Conservation (phyloP, 2,797 vertebrate genomes). For the Scolopax rusticola region DNA sequence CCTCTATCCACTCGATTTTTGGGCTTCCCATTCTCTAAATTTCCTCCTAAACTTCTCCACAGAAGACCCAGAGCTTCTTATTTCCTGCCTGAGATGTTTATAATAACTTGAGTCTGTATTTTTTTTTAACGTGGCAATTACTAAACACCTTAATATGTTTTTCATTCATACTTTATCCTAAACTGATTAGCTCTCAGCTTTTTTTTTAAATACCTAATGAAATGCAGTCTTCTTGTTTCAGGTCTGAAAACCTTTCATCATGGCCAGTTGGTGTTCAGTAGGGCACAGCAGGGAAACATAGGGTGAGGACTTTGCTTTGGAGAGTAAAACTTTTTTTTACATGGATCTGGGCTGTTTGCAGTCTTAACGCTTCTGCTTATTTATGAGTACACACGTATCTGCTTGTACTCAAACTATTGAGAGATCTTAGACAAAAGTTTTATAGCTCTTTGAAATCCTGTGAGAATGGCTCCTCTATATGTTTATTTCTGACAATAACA, state of each 20-base stretch:
- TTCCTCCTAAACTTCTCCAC: background rate
- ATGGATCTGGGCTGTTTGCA: background rate
- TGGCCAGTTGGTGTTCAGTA: background rate
- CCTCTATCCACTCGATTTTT: background rate
- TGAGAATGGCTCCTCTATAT: background rate
- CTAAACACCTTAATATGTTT: background rate
- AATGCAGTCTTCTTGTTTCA: background rate
- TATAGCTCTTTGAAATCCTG: background rate
- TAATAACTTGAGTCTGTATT: background rate
- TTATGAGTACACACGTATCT: accelerated
- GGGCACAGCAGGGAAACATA: background rate
- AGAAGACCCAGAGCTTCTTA: background rate
- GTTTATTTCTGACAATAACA: background rate
- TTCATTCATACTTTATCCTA: background rate
- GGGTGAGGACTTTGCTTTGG: background rate
- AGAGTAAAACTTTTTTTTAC: background rate
- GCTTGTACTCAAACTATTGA: background rate
- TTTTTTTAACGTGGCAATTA: background rate
- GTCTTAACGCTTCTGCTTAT: background rate
- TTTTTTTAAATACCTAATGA: background rate
- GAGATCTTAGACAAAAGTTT: background rate
- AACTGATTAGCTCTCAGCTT: background rate
- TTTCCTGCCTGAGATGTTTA: background rate
- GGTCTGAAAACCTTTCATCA: background rate
- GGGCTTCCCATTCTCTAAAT: background rate